phyloP scores from a whole-genome alignment of 2,888 invertebrate genomes.

The Andricus curvator region DNA sequence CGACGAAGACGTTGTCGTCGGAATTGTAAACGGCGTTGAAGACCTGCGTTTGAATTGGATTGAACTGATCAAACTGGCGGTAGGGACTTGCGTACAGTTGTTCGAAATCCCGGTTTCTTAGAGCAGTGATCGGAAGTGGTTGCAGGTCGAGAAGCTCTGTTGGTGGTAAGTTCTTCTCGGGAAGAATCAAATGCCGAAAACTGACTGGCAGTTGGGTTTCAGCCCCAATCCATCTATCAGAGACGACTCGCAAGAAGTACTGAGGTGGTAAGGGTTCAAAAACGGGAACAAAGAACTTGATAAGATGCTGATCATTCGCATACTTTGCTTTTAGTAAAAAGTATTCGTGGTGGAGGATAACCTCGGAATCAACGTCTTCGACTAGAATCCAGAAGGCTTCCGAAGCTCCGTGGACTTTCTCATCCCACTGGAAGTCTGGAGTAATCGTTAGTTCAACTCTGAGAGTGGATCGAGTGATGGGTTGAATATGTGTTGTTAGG shows the following conservation, averaged over 20 bases:
- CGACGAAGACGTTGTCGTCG: slow-evolving; percentile 98
- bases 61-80: slow-evolving; percentile 92
- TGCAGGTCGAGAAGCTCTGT: slow-evolving; percentile 98
- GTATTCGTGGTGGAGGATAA: slow-evolving; percentile 93
- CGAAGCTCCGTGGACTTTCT: slow-evolving; percentile 90
- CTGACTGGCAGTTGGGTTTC: slow-evolving; percentile 98
- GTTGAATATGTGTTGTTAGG: slow-evolving; percentile 97
- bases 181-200: slow-evolving; percentile 97
- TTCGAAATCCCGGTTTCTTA: slow-evolving; percentile 93
- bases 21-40: slow-evolving; percentile 99
- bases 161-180: slow-evolving; percentile 98
- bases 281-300: slow-evolving; percentile 99
- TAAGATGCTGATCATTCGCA: slow-evolving; percentile 94
- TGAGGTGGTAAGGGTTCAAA: slow-evolving; percentile 99
- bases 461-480: slow-evolving; percentile 95
- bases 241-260: slow-evolving; percentile 95
- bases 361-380: slow-evolving; percentile 92
- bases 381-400: slow-evolving; percentile 94
- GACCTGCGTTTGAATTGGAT: slow-evolving; percentile 98
- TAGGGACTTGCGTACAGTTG: slow-evolving; percentile 86
- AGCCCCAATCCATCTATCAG: slow-evolving; percentile 95
- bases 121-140: slow-evolving; percentile 95
- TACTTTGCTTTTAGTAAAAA: slow-evolving; percentile 97
- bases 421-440: slow-evolving; percentile 99
- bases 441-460: slow-evolving; percentile 98